Evolutionary conservation across 2,113 vertebrate genomes (phyloP), one percentile per base, ranked within the genome.

Genomic region (Mormoops blainvillei): DNA sequence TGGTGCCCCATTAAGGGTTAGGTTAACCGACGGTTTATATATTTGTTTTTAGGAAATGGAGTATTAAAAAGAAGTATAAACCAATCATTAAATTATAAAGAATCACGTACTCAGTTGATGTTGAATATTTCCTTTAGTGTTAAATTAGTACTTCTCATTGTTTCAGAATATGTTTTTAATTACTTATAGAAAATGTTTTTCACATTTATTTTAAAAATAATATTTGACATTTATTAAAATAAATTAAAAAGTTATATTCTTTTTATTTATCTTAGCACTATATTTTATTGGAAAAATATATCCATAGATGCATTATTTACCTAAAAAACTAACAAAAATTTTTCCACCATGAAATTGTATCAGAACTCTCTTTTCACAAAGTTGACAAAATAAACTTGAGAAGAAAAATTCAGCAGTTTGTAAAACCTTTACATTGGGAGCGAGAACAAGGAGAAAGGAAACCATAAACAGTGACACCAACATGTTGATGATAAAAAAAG

Each of bases 271-370:
- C 78, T 93, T 78, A 56, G 33, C 43, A 67, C 3, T 48, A 85
- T 95, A 70, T 85, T 92, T 87, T 85, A 41, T 63, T 24, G 19
- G 14, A 20, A 94, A 94, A 82, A 94, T 65, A 83, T 33, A 65
- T 63, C 10, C 31, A 43, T n/a, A 43, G 7, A 38, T 36, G 10
- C 26, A 45, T 63, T 6, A 71, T 70, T 54, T 85, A 71, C 54
- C 36, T 68, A 67, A 91, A 94, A 94, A 9, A 78, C 19, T 52
- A 82, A 50, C 0, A 43, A 19, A 19, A 43, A 41, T 70, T 52
- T 85, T 82, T 73, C 50, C 16, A 89, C 11, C 78, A 31, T 73
- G 71, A 85, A 90, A 73, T 50, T 77, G 52, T 48, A 71, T 87
- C 19, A 67, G 77, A 74, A 56, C 13, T 82, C 45, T 56, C 18